Evolutionary conservation across 2,113 vertebrate species (phyloP).

Genomic region (Elanoides forficatus): DNA sequence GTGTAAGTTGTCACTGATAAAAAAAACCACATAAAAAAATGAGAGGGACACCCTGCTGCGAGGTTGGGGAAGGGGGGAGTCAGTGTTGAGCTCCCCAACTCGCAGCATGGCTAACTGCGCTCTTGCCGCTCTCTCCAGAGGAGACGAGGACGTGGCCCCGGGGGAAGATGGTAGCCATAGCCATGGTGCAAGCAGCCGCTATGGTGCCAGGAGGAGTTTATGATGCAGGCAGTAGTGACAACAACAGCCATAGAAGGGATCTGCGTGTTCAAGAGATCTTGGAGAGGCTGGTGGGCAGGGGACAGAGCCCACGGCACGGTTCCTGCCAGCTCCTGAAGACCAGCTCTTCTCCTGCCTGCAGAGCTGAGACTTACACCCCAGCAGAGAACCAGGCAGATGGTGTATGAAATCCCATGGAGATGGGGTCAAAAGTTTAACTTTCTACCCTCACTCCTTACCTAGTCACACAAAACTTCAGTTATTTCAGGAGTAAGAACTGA

Average conservation of each 20-base stretch:
- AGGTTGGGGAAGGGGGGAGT: not conserved
- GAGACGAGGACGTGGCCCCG: accelerated
- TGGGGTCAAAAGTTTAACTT: constrained; percentile 64
- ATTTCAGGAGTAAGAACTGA: constrained; percentile 41
- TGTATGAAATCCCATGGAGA: not conserved
- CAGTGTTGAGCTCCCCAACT: not conserved
- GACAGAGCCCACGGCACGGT: not conserved
- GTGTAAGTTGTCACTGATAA: not conserved
- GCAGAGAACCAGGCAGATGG: not conserved
- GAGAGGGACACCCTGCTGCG: not conserved
- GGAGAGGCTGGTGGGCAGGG: not conserved
- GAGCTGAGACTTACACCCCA: not conserved
- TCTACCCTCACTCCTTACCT: constrained; percentile 27
- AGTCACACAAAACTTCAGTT: constrained; percentile 37
- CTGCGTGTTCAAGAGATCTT: not conserved
- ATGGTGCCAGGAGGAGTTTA: not conserved
- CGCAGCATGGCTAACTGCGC: accelerated
- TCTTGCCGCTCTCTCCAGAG: not conserved
- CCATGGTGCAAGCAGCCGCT: not conserved
- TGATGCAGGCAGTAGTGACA: not conserved
- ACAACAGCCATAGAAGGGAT: not conserved
- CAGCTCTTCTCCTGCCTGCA: not conserved
- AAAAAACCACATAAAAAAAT: not conserved
- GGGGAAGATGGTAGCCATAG: not conserved
- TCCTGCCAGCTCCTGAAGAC: not conserved